phyloP scores from a whole-genome alignment of 2,113 vertebrate species.

The Menidia beryllina region DNA sequence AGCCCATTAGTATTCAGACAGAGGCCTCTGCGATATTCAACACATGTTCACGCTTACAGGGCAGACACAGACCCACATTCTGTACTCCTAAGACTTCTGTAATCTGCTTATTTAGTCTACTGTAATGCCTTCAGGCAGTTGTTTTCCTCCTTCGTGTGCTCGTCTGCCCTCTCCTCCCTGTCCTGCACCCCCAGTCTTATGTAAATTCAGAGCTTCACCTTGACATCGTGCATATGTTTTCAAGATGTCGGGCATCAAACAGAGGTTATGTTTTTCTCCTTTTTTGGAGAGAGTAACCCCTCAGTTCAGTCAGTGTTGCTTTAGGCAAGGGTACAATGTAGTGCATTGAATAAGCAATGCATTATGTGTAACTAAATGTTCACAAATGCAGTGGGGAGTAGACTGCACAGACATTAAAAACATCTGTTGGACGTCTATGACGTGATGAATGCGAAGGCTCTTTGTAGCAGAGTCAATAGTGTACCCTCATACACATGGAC shows the following conservation, averaged over 20 bases:
- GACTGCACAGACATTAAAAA: constrained; percentile 9
- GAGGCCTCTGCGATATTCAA: constrained; percentile 60
- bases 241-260: constrained; percentile 21
- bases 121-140: constrained; percentile 17
- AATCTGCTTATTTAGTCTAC: constrained; percentile 44
- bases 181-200: constrained; percentile 38
- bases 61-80: constrained; percentile 44
- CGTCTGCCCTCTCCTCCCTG: constrained; percentile 3
- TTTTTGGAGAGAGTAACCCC: neutral
- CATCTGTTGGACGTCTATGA: constrained; percentile 33
- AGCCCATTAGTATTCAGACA: constrained; percentile 69
- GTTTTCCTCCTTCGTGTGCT: constrained; percentile 16
- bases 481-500: constrained; percentile 13
- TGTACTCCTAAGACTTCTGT: constrained; percentile 22
- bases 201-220: constrained; percentile 19
- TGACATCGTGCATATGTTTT: neutral
- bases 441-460: constrained; percentile 34
- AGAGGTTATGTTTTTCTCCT: neutral
- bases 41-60: constrained; percentile 52
- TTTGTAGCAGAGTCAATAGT: constrained; percentile 62
- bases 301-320: neutral
- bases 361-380: neutral
- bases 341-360: neutral
- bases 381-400: neutral
- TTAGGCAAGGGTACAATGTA: neutral